Evolutionary conservation across 2,888 invertebrate species (phyloP), one percentile per base, ranked within the genome.

Genomic region (Zhuqinia jingwanae): DNA sequence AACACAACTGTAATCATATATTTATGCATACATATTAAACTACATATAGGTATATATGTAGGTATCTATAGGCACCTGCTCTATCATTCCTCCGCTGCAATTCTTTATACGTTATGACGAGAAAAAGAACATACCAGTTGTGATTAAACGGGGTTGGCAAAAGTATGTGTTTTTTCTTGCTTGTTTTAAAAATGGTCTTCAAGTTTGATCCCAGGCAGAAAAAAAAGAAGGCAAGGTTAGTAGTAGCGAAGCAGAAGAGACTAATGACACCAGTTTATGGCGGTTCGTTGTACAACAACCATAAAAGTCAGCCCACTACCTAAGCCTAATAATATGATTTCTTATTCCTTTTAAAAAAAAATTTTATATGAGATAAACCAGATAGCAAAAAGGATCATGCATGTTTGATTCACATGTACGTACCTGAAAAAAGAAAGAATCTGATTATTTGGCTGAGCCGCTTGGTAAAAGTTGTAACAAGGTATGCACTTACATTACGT

Each of bases 251-350:
- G 15, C 50, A n/a, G 36, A 53, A 75, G 76, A 83, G 83, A 76
- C 60, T 83, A 83, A 83, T 83, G 83, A 83, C 83, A 83, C 83
- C 65, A 76, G 53, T 76, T 75, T 63, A 65, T 76, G 75, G 83
- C 76, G 53, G 65, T 83, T 82, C 82, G 45, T 63, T 60, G 45
- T 80, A 68, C 47, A 25, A 50, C 27, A 75, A 27, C 17, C 36
- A 76, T 58, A 25, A 36, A 36, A 36, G 36, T 50, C 45, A 70
- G 17, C 22, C 58, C 25, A 58, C 58, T 47, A 45, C 68, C 68
- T 68, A 8, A 36, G 36, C 36, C 36, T 36, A 36, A 36, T 36
- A 36, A 36, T 36, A 36, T 36, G 36, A 36, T 36, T 36, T 36
- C 36, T 36, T 36, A 36, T 36, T 36, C 8, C 36, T 36, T 36